These are phyloP conservation scores for Amphimallon solstitiale DNA, from an alignment of 2,888 invertebrate species.

Conservation along the genomic window DNA sequence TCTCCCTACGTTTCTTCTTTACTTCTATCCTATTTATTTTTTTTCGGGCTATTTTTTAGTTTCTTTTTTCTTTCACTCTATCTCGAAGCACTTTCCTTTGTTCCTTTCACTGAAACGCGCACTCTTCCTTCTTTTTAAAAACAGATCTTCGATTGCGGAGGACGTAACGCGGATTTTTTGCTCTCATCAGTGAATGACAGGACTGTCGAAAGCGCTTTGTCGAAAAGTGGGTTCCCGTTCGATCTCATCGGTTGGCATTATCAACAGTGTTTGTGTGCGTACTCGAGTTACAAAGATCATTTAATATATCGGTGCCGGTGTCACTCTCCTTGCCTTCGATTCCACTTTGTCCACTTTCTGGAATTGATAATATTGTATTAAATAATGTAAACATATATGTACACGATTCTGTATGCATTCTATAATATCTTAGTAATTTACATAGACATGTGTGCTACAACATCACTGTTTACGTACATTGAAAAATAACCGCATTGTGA, in stretches of 20 bases:
- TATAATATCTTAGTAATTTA: too few species aligned
- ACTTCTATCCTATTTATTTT: too few species aligned
- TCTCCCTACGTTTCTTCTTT: background rate
- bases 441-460: too few species aligned
- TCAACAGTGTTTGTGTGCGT: conserved; percentile 10
- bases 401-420: too few species aligned
- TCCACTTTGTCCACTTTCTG: conserved; percentile 21
- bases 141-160: background rate
- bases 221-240: background rate
- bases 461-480: too few species aligned
- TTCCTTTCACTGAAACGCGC: background rate
- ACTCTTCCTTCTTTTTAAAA: background rate
- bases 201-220: background rate
- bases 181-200: background rate
- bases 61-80: too few species aligned
- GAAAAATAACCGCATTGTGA: too few species aligned
- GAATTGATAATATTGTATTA: conserved; percentile 30
- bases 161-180: background rate
- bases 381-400: too few species aligned
- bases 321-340: conserved; percentile 21
- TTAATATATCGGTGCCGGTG: conserved; percentile 15
- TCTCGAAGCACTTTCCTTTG: too few species aligned
- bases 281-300: conserved; percentile 32
- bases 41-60: too few species aligned
- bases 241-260: background rate